phyloP scores from a whole-genome alignment of 2,113 vertebrate genomes.

The Oryzias javanicus region DNA sequence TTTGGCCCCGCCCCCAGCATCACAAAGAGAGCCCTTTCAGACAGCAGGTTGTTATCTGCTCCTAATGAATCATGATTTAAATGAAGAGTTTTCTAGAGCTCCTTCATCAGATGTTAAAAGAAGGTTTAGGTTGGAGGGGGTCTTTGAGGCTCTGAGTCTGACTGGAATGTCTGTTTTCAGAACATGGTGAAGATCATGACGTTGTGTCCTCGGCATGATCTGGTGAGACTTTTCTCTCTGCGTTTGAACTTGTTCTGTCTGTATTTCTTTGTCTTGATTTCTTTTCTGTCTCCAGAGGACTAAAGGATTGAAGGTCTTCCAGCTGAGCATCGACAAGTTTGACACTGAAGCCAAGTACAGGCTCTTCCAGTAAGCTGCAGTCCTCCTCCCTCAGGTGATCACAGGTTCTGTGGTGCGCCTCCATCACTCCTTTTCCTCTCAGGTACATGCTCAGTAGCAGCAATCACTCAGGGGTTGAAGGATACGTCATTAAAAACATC shows the following conservation, averaged over 20 bases:
- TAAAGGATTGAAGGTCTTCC: conserved; percentile 87
- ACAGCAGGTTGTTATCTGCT: too few relatives aligned
- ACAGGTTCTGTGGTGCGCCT: neutral
- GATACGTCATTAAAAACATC: conserved; percentile 94
- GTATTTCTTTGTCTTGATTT: neutral
- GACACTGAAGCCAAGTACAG: conserved; percentile 87
- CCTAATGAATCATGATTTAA: too few relatives aligned
- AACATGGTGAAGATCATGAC: conserved; percentile 91
- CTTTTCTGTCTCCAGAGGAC: conserved; percentile 82
- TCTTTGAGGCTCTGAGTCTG: neutral
- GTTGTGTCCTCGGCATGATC: conserved; percentile 82
- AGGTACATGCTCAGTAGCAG: conserved; percentile 85
- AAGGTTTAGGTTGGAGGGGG: too few relatives aligned
- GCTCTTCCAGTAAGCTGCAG: conserved; percentile 84
- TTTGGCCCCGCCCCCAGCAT: too few relatives aligned
- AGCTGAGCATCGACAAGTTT: conserved; percentile 91
- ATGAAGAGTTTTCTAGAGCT: too few relatives aligned
- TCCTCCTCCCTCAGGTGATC: neutral
- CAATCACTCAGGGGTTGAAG: conserved; percentile 90
- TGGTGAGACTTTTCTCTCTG: conserved; percentile 77
- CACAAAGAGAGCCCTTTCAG: too few relatives aligned
- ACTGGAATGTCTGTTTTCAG: conserved; percentile 67
- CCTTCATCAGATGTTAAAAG: too few relatives aligned
- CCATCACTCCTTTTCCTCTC: neutral
- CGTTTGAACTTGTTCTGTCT: neutral